Conservation (phyloP, 2,113 vertebrate genomes). For the Penelope pileata region DNA sequence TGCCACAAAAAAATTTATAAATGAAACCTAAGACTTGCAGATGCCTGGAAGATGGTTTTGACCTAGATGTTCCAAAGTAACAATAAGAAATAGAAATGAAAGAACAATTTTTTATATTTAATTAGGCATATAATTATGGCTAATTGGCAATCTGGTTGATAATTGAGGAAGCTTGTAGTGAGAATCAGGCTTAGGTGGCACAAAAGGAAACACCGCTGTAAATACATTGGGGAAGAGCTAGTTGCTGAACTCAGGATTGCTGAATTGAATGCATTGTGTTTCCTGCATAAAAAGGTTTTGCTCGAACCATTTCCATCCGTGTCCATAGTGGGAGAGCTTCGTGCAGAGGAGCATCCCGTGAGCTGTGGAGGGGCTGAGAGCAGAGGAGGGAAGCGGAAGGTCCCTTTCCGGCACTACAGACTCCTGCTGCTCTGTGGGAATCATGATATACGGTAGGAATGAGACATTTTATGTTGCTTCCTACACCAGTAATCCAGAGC, state of each 20-base stretch:
- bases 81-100: neutral
- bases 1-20: neutral
- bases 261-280: neutral
- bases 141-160: neutral
- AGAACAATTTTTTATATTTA: neutral
- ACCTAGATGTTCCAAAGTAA: neutral
- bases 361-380: no score
- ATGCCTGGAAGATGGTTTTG: neutral
- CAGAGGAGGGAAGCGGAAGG: no score
- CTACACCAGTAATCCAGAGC: neutral
- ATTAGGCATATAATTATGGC: neutral
- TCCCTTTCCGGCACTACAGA: no score
- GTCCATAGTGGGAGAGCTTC: neutral
- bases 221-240: neutral
- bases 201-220: neutral
- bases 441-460: neutral
- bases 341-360: neutral
- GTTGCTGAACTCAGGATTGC: no score
- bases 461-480: neutral
- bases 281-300: neutral
- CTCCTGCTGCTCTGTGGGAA: neutral
- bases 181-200: neutral
- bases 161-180: neutral
- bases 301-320: neutral
- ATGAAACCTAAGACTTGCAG: neutral